Conservation (phyloP, 2,113 vertebrate genomes). For the Elaphurus davidianus region DNA sequence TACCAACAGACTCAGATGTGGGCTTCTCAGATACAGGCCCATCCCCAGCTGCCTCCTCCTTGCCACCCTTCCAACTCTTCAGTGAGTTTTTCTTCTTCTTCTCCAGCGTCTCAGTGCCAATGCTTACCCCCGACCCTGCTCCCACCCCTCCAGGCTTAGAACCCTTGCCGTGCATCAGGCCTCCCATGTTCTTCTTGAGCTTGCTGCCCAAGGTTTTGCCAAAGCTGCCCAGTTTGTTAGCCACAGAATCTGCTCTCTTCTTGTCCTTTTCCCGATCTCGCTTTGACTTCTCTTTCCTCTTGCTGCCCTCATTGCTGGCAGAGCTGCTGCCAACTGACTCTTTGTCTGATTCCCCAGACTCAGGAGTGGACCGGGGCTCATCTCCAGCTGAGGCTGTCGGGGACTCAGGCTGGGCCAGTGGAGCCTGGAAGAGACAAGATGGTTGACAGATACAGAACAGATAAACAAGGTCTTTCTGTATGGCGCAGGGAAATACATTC, state of each 20-base stretch:
- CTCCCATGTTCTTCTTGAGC: constrained; percentile 96
- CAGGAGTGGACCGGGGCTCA: constrained; percentile 89
- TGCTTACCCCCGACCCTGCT: constrained; percentile 29
- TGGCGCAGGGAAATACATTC: background rate
- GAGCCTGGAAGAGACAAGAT: constrained; percentile 82
- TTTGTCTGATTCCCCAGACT: constrained; percentile 96
- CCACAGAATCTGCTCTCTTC: constrained; percentile 94
- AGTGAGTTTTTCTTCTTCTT: constrained; percentile 94
- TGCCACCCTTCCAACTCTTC: constrained; percentile 88
- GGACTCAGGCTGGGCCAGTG: constrained; percentile 95
- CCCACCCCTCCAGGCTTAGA: constrained; percentile 64
- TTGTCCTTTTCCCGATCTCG: constrained; percentile 87
- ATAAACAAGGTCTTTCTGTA: background rate
- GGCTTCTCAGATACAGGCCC: constrained; percentile 79
- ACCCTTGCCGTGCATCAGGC: constrained; percentile 91
- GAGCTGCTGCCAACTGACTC: constrained; percentile 97
- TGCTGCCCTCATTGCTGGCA: constrained; percentile 82
- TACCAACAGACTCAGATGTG: constrained; percentile 49
- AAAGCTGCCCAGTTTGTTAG: constrained; percentile 97
- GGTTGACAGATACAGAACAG: background rate
- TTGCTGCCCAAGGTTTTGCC: constrained; percentile 97
- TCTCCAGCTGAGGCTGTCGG: constrained; percentile 93
- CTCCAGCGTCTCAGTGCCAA: constrained; percentile 83
- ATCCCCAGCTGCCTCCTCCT: constrained; percentile 84
- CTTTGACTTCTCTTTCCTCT: constrained; percentile 83